Evolutionary conservation across 2,888 invertebrate genomes (phyloP).

Genomic region (Mylabris sibirica): DNA sequence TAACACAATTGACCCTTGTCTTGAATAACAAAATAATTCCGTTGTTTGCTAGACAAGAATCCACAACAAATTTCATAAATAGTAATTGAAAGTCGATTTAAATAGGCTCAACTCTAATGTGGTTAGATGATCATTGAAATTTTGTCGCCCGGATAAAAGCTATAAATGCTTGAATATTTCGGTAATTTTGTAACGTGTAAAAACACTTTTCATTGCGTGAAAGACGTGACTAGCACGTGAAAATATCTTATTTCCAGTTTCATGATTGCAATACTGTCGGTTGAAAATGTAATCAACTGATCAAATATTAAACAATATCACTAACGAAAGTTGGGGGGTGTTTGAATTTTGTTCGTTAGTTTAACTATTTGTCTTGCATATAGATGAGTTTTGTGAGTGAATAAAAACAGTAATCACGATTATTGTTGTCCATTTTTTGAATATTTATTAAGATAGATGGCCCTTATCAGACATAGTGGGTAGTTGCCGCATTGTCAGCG

Average conservation of each 20-base stretch:
- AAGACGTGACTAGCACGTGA: background rate
- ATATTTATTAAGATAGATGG: background rate
- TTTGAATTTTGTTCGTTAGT: background rate
- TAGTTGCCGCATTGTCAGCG: slow-evolving; percentile 26
- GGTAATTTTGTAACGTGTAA: background rate
- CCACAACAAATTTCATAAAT: background rate
- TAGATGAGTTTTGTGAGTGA: background rate
- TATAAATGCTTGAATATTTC: background rate
- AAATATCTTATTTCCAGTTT: background rate
- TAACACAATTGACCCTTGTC: background rate
- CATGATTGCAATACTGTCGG: background rate
- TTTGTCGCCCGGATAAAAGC: background rate
- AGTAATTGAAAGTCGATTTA: background rate
- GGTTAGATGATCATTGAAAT: background rate
- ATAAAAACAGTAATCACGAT: background rate
- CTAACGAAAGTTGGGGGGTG: background rate
- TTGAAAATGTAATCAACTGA: background rate
- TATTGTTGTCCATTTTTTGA: background rate
- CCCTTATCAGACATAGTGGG: background rate
- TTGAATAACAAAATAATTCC: background rate
- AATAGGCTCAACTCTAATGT: background rate
- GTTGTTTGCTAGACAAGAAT: background rate
- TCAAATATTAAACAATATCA: slow-evolving; percentile 9
- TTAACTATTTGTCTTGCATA: background rate
- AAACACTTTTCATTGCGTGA: background rate